phyloP scores from a whole-genome alignment of 2,113 vertebrate species.

The Mixornis gularis region DNA sequence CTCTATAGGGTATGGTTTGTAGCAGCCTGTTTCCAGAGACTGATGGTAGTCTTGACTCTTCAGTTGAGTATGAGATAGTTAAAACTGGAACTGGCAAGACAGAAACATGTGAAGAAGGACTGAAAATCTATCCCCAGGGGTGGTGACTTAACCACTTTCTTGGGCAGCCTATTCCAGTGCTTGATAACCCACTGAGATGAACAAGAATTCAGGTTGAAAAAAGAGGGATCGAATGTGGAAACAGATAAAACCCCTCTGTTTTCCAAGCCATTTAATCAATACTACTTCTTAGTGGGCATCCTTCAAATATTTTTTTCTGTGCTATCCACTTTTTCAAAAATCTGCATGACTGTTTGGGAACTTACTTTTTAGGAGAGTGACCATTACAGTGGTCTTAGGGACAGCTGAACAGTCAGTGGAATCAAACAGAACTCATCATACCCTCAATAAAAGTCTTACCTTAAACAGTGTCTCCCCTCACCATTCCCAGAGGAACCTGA shows the following conservation, averaged over 20 bases:
- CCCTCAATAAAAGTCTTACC: not conserved
- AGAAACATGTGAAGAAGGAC: too few species aligned
- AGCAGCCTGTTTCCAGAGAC: not conserved
- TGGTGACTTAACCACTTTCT: not conserved
- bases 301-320: not conserved
- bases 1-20: not conserved
- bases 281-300: not conserved
- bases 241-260: fast-evolving
- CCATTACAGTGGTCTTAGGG: not conserved
- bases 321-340: not conserved
- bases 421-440: not conserved
- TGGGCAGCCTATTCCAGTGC: not conserved
- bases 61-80: not conserved
- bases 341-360: not conserved
- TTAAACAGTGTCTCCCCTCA: not conserved
- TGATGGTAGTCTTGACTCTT: not conserved
- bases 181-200: not conserved
- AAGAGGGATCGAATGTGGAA: not conserved
- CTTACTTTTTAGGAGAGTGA: not conserved
- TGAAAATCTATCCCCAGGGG: not conserved
- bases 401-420: not conserved
- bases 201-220: not conserved
- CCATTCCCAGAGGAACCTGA: not conserved
- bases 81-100: too few species aligned
- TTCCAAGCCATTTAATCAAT: not conserved